These are phyloP conservation scores for Ochropleura plecta DNA, from an alignment of 2,888 invertebrate species.

Conservation along the genomic window DNA sequence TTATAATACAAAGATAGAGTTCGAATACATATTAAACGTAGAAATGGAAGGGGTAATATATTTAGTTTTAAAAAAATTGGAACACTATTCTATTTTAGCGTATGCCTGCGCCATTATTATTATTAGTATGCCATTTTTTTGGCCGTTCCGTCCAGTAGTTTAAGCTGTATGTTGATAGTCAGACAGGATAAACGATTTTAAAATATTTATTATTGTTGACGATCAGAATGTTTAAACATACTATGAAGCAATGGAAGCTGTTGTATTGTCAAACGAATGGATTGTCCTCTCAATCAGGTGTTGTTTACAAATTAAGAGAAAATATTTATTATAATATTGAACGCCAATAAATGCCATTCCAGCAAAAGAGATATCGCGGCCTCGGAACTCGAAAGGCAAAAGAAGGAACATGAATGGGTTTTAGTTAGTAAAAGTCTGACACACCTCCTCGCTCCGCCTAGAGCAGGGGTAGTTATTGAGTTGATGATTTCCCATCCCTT, in stretches of 20 bases:
- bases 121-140: not conserved
- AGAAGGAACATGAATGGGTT: too few relatives aligned
- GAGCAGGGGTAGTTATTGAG: too few relatives aligned
- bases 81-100: not conserved
- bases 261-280: slow-evolving; percentile 8
- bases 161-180: not conserved
- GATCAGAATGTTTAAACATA: not conserved
- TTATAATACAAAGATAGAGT: too few relatives aligned
- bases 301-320: not conserved
- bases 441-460: too few relatives aligned
- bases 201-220: slow-evolving; percentile 12
- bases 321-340: slow-evolving; percentile 12
- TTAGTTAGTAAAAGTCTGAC: too few relatives aligned
- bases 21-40: too few relatives aligned
- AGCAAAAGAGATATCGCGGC: not conserved
- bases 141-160: not conserved
- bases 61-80: too few relatives aligned
- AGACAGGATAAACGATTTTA: not conserved
- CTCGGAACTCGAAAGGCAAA: too few relatives aligned
- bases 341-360: slow-evolving; percentile 4
- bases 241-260: not conserved
- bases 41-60: too few relatives aligned
- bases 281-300: not conserved
- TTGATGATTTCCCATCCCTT: too few relatives aligned
- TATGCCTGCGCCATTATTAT: not conserved